Conservation (phyloP, 2,888 invertebrate genomes). For the Bellardia pandia region DNA sequence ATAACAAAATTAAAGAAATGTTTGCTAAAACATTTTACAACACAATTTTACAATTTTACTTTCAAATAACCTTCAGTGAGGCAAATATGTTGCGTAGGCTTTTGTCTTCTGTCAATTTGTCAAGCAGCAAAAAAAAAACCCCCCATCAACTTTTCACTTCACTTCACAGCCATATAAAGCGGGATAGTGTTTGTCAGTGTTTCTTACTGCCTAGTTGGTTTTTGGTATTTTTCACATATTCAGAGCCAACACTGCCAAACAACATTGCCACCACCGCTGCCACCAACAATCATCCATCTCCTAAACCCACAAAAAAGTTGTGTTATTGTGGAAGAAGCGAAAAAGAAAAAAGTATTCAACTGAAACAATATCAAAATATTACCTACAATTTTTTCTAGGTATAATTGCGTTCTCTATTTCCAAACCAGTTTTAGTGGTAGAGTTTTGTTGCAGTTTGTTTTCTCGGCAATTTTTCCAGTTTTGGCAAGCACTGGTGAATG, state of each 20-base stretch:
- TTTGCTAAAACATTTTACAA: neutral
- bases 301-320: neutral
- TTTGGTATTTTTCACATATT: constrained; percentile 25
- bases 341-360: neutral
- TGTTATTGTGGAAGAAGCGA: neutral
- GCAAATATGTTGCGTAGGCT: constrained; percentile 11
- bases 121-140: neutral
- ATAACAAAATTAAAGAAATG: constrained; percentile 12
- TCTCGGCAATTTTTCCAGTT: constrained; percentile 9
- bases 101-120: constrained; percentile 30
- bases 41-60: constrained; percentile 36
- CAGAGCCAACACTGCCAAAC: constrained; percentile 3
- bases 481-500: constrained; percentile 1
- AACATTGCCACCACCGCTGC: neutral
- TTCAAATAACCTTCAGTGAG: neutral
- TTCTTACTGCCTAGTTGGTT: constrained; percentile 7
- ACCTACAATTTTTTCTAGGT: constrained; percentile 17
- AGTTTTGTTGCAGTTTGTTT: constrained; percentile 53
- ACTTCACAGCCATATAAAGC: neutral
- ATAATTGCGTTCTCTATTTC: constrained; percentile 60
- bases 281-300: neutral
- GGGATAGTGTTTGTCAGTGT: constrained; percentile 16
- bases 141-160: constrained; percentile 45
- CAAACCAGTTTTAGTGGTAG: constrained; percentile 61
- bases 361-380: constrained; percentile 43